phyloP scores from a whole-genome alignment of 2,888 invertebrate species.

The Hirtodrosophila histrioides region DNA sequence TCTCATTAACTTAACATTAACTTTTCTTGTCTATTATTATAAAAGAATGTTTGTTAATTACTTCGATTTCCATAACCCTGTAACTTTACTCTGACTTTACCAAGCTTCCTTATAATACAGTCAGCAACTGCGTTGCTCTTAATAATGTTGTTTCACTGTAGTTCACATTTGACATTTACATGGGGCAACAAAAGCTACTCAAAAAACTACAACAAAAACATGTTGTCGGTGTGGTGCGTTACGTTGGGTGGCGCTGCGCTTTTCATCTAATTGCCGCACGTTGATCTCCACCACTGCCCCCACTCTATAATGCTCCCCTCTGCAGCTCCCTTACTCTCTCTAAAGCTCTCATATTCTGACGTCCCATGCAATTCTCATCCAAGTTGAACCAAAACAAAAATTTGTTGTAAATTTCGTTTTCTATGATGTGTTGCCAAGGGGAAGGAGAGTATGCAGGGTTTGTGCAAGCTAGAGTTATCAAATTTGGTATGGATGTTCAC shows the following conservation, averaged over 20 bases:
- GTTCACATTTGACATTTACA: conserved; percentile 30
- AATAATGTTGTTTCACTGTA: conserved; percentile 27
- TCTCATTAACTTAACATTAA: no score
- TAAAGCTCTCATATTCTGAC: conserved; percentile 3
- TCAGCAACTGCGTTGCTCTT: not conserved
- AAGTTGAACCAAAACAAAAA: conserved; percentile 22
- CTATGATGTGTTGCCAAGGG: not conserved
- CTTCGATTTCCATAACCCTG: no score
- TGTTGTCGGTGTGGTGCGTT: not conserved
- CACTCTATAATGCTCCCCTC: not conserved
- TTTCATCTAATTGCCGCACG: conserved; percentile 48
- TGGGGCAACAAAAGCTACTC: conserved; percentile 29
- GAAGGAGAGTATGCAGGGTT: no score
- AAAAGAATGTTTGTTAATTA: no score
- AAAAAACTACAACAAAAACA: conserved; percentile 7
- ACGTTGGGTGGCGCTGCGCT: conserved; percentile 32
- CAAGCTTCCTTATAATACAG: no score
- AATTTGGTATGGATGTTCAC: no score
- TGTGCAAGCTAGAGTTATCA: no score
- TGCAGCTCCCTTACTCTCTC: not conserved
- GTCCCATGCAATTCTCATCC: conserved; percentile 62
- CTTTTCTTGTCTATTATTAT: no score
- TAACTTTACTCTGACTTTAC: no score
- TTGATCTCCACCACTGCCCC: conserved; percentile 28
- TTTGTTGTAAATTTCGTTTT: conserved; percentile 37